phyloP scores from a whole-genome alignment of 2,797 vertebrate genomes.

The Xerus rutilus region DNA sequence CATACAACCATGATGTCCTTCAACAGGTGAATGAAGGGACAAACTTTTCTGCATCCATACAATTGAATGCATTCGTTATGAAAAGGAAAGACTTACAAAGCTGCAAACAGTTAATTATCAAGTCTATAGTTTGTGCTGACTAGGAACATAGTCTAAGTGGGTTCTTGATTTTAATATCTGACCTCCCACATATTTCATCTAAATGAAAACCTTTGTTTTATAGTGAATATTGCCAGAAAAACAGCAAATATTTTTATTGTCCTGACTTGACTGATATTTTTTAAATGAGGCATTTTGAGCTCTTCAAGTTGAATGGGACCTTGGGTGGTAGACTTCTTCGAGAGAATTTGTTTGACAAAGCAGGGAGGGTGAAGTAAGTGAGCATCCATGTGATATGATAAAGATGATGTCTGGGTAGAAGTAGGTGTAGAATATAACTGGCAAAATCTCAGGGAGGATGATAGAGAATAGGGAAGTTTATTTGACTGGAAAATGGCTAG shows the following conservation, averaged over 20 bases:
- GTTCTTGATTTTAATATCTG: constrained; percentile 50
- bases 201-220: constrained; percentile 38
- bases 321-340: neutral
- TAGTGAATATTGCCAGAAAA: constrained; percentile 34
- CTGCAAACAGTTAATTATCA: neutral
- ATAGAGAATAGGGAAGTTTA: neutral
- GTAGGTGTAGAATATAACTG: neutral
- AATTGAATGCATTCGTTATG: no score
- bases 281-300: constrained; percentile 16
- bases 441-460: neutral
- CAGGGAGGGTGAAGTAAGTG: no score
- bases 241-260: constrained; percentile 50
- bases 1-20: no score
- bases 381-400: neutral
- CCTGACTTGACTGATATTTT: constrained; percentile 50
- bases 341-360: neutral
- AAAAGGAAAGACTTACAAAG: no score
- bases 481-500: neutral
- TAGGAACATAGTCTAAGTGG: neutral
- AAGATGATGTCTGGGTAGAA: neutral
- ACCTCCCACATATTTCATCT: constrained; percentile 10
- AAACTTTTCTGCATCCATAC: no score
- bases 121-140: neutral
- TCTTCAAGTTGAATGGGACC: neutral
- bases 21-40: neutral